These are phyloP conservation scores for Rhamnusium bicolor DNA, from an alignment of 2,888 invertebrate species.

Conservation along the genomic window DNA sequence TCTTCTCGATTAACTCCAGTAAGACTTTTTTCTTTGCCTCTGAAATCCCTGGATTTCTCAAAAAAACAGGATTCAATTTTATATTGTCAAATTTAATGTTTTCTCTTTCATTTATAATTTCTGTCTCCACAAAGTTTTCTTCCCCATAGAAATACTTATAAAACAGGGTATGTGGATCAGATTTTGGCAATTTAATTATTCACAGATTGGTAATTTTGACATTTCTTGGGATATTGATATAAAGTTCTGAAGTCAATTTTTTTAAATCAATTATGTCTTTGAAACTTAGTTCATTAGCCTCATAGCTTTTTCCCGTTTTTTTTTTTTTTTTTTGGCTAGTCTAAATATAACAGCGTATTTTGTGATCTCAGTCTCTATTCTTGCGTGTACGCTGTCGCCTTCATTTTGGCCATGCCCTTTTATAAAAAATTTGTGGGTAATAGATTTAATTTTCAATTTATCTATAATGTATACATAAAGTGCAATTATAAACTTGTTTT, in stretches of 20 bases:
- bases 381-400: constrained; percentile 36
- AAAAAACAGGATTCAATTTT: neutral
- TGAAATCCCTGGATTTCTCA: neutral
- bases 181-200: constrained; percentile 2
- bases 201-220: constrained; percentile 5
- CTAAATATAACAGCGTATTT: constrained; percentile 15
- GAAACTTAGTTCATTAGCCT: constrained; percentile 7
- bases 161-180: neutral
- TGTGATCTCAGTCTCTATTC: constrained; percentile 33
- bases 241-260: neutral
- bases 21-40: constrained; percentile 2
- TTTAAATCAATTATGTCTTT: neutral
- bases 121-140: neutral
- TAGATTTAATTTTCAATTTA: constrained; percentile 30
- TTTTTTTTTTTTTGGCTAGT: constrained; percentile 9
- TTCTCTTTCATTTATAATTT: neutral
- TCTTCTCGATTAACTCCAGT: neutral
- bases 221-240: neutral
- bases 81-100: constrained; percentile 3
- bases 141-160: constrained; percentile 6
- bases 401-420: constrained; percentile 36
- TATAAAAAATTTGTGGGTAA: constrained; percentile 44
- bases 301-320: constrained; percentile 8
- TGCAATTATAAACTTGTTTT: constrained; percentile 51
- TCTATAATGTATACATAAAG: constrained; percentile 24